A percentile compares a stretch with the other conserved stretches of the same genome.
Conservation (phyloP, 2,797 vertebrate species). For the Botia kubotai region DNA sequence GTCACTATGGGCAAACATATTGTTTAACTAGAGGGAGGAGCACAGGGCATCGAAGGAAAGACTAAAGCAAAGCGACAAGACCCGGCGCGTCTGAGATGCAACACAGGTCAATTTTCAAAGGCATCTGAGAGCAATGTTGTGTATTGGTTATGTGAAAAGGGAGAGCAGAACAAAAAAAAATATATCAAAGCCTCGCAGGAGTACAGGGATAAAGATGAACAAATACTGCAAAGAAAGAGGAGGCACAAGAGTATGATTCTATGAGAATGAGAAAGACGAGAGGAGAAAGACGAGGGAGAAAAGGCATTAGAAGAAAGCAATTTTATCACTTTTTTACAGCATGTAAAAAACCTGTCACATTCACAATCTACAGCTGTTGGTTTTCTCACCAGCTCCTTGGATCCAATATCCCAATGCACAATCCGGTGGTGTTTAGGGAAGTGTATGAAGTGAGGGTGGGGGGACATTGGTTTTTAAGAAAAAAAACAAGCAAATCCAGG, state of each 20-base stretch:
- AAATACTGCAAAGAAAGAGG: slow-evolving; percentile 43
- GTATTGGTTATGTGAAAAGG: slow-evolving; percentile 45
- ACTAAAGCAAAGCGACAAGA: slow-evolving; percentile 45
- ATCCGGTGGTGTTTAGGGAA: not conserved
- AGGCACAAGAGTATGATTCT: slow-evolving; percentile 36
- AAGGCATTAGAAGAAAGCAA: slow-evolving; percentile 29
- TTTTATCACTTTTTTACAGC: slow-evolving; percentile 36
- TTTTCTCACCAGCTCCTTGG: slow-evolving; percentile 12
- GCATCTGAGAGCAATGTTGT: slow-evolving; percentile 34
- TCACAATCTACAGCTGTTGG: slow-evolving; percentile 38
- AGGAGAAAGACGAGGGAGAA: slow-evolving; percentile 23
- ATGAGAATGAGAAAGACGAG: slow-evolving; percentile 15
- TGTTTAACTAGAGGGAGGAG: slow-evolving; percentile 42
- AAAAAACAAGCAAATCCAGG: slow-evolving; percentile 29
- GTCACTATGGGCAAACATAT: slow-evolving; percentile 20
- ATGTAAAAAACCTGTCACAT: not conserved
- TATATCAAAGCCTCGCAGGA: slow-evolving; percentile 46
- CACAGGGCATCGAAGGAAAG: slow-evolving; percentile 29
- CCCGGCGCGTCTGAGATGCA: slow-evolving; percentile 47
- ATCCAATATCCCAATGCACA: slow-evolving; percentile 38
- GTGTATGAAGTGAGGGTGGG: not conserved
- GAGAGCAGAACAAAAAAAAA: slow-evolving; percentile 58
- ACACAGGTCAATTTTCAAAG: slow-evolving; percentile 55
- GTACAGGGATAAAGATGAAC: slow-evolving; percentile 17
- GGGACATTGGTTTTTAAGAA: not conserved